phyloP scores from a whole-genome alignment of 2,888 invertebrate species.

The Orgyia antiqua region DNA sequence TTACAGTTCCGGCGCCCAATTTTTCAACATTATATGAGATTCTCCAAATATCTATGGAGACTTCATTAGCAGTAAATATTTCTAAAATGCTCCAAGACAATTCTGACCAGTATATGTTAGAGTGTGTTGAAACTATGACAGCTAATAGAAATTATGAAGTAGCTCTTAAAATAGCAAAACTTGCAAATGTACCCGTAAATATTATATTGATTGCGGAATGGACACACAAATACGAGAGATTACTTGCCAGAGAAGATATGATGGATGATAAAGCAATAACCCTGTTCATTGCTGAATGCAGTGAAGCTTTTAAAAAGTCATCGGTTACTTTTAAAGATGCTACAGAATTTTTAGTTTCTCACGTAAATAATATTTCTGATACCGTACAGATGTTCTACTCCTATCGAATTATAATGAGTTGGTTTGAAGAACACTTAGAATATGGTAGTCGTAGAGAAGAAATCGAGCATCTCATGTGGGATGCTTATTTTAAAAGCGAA shows the following conservation, averaged over 20 bases:
- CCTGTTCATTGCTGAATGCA: conserved; percentile 79
- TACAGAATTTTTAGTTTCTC: conserved; percentile 80
- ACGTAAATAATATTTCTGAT: conserved; percentile 68
- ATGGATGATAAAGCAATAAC: conserved; percentile 57
- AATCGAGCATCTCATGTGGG: conserved; percentile 71
- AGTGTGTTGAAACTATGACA: conserved; percentile 75
- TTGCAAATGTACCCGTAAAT: conserved; percentile 66
- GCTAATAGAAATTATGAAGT: conserved; percentile 69
- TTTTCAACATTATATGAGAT: conserved; percentile 64
- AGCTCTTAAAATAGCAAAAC: conserved; percentile 78
- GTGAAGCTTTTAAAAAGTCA: conserved; percentile 79
- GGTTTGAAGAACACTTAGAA: conserved; percentile 63
- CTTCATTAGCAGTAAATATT: conserved; percentile 73
- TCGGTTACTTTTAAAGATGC: conserved; percentile 80
- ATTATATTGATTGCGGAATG: conserved; percentile 76
- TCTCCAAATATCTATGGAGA: conserved; percentile 77
- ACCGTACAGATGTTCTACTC: conserved; percentile 71
- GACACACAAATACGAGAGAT: conserved; percentile 66
- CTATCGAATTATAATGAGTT: conserved; percentile 65
- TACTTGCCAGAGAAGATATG: conserved; percentile 41
- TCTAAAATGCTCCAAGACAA: conserved; percentile 60
- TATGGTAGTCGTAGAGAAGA: conserved; percentile 57
- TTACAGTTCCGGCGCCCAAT: conserved; percentile 63
- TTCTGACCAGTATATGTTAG: conserved; percentile 62
- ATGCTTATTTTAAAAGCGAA: conserved; percentile 54